These are phyloP conservation scores for Pyrochroa serraticornis DNA, from an alignment of 2,888 invertebrate species.

Conservation along the genomic window DNA sequence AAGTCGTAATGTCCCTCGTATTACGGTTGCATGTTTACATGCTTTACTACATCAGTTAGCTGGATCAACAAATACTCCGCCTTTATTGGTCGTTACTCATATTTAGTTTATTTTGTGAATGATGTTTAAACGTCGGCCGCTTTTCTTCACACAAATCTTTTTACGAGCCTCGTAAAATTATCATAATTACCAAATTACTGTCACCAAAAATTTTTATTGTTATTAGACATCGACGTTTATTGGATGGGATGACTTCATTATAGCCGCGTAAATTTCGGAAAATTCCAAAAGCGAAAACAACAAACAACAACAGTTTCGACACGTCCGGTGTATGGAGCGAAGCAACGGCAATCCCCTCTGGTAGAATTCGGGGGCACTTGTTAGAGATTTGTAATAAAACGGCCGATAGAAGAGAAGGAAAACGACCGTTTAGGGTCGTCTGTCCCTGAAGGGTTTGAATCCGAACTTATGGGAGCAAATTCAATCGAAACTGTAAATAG, in stretches of 20 bases:
- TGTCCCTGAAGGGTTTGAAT: slow-evolving; percentile 54
- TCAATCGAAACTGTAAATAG: slow-evolving; percentile 42
- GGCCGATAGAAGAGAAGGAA: slow-evolving; percentile 53
- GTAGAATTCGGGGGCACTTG: slow-evolving; percentile 55
- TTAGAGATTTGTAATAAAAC: slow-evolving; percentile 55
- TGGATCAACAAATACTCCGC: slow-evolving; percentile 54
- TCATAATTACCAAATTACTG: slow-evolving; percentile 14
- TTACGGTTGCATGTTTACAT: slow-evolving; percentile 58
- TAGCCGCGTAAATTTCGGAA: too few relatives aligned
- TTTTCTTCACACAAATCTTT: slow-evolving; percentile 1
- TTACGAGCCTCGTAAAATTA: slow-evolving; percentile 11
- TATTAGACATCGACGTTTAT: not conserved
- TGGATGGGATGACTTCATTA: too few relatives aligned
- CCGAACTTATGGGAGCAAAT: slow-evolving; percentile 45
- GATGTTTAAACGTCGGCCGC: slow-evolving; percentile 4
- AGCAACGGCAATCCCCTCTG: slow-evolving; percentile 53
- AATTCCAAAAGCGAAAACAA: slow-evolving; percentile 1
- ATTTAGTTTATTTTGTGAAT: slow-evolving; percentile 44
- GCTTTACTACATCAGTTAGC: slow-evolving; percentile 50
- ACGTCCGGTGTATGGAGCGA: too few relatives aligned
- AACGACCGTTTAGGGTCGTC: slow-evolving; percentile 53
- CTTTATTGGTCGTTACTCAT: slow-evolving; percentile 53
- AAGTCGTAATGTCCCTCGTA: slow-evolving; percentile 59
- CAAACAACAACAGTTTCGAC: slow-evolving; percentile 1
- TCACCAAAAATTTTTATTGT: not conserved